Evolutionary conservation across 92 coral and sea anemone species (phyloP).

Genomic region (Desmophyllum pertusum): DNA sequence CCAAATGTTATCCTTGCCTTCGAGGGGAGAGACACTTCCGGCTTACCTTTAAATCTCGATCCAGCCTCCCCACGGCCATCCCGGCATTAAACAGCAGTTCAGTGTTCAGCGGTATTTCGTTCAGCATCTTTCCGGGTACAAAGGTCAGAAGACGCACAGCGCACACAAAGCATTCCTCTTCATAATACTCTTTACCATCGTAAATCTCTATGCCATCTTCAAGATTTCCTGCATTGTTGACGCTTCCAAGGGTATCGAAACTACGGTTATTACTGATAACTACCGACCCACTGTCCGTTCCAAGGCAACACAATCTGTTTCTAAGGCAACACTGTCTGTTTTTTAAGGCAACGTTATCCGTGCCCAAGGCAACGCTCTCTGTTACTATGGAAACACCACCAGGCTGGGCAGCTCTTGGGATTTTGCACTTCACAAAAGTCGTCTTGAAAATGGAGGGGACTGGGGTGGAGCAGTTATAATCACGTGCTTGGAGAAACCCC

Average conservation of each 20-base stretch:
- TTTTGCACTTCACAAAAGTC: conserved; percentile 30
- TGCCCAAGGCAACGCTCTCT: background rate
- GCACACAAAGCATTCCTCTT: conserved; percentile 44
- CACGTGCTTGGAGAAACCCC: conserved; percentile 37
- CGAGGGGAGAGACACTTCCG: too few relatives aligned
- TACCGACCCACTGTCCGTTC: background rate
- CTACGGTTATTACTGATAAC: background rate
- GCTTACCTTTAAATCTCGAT: conserved; percentile 38
- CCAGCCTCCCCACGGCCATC: conserved; percentile 34
- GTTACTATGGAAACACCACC: background rate
- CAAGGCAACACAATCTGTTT: background rate
- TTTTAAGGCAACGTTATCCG: too few relatives aligned
- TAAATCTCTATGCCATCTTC: conserved; percentile 34
- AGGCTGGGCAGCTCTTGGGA: background rate
- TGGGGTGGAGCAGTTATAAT: conserved; percentile 28
- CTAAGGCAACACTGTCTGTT: conserved; percentile 1
- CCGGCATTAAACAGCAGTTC: conserved; percentile 28
- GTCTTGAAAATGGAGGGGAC: conserved; percentile 16
- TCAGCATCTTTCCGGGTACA: conserved; percentile 62
- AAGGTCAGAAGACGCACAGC: conserved; percentile 63
- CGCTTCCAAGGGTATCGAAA: background rate
- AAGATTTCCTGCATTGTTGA: background rate
- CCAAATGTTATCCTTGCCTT: too few relatives aligned
- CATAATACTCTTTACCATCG: conserved; percentile 32
- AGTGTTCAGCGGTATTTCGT: conserved; percentile 54